Evolutionary conservation across 2,888 invertebrate species (phyloP).

Genomic region (Adelphocoris suturalis): DNA sequence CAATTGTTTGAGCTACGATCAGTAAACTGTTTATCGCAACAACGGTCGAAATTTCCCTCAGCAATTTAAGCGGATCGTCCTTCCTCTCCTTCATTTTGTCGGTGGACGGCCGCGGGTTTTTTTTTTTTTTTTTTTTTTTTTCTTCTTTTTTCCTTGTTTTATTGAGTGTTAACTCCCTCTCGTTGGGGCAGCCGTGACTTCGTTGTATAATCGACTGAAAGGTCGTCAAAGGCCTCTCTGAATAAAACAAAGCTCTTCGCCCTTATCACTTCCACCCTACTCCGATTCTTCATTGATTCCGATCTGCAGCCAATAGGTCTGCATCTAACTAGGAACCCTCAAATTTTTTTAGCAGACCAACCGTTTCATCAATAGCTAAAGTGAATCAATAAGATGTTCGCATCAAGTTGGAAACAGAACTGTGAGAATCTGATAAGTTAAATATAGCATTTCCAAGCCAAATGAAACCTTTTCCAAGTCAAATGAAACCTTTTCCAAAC

Average conservation of each 20-base stretch:
- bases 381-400: too few relatives aligned
- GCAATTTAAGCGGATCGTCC: conserved; percentile 46
- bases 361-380: too few relatives aligned
- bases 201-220: conserved; percentile 20
- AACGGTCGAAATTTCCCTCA: conserved; percentile 61
- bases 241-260: background rate
- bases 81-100: background rate
- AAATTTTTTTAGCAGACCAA: too few relatives aligned
- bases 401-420: too few relatives aligned
- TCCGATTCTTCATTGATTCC: background rate
- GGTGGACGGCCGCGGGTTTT: background rate
- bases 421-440: too few relatives aligned
- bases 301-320: background rate
- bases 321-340: background rate
- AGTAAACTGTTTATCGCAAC: conserved; percentile 71
- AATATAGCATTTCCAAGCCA: too few relatives aligned
- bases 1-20: conserved; percentile 61
- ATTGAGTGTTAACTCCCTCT: background rate
- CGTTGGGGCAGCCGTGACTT: background rate
- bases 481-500: too few relatives aligned
- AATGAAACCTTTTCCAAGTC: too few relatives aligned
- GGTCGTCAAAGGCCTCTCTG: conserved; percentile 14
- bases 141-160: background rate
- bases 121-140: background rate
- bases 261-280: background rate